phyloP scores from a whole-genome alignment of 2,888 invertebrate species.

The Tethea ocularis region DNA sequence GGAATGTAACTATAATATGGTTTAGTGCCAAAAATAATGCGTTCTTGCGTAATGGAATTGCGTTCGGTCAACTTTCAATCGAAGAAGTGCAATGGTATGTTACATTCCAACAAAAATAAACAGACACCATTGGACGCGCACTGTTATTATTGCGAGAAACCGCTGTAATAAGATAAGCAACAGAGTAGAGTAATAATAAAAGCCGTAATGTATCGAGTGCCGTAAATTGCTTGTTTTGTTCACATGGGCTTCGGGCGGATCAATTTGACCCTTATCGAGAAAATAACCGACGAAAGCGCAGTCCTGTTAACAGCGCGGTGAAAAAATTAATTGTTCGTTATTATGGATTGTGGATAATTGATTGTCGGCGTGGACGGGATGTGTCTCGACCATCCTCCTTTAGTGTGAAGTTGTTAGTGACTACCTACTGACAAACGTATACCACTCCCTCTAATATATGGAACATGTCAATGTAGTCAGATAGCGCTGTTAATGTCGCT shows the following conservation, averaged over 20 bases:
- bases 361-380: conserved; percentile 61
- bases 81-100: conserved; percentile 10
- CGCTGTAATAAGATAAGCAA: conserved; percentile 61
- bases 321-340: conserved; percentile 77
- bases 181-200: conserved; percentile 64
- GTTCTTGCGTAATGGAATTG: conserved; percentile 14
- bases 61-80: conserved; percentile 16
- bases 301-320: conserved; percentile 64
- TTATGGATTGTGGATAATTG: conserved; percentile 77
- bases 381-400: conserved; percentile 51
- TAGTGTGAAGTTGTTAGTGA: conserved; percentile 40
- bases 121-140: conserved; percentile 29
- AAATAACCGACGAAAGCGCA: conserved; percentile 75
- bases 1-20: conserved; percentile 17
- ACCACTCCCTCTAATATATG: conserved; percentile 39
- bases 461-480: conserved; percentile 43
- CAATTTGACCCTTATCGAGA: conserved; percentile 79
- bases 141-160: conserved; percentile 52
- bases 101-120: conserved; percentile 27
- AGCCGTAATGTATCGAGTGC: conserved; percentile 67
- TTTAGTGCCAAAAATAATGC: conserved; percentile 9
- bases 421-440: conserved; percentile 2
- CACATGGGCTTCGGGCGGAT: conserved; percentile 71
- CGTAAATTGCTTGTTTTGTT: conserved; percentile 73
- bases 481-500: conserved; percentile 31